Conservation (phyloP, 1,140 invertebrate genomes). For the Drosophila santomea region DNA sequence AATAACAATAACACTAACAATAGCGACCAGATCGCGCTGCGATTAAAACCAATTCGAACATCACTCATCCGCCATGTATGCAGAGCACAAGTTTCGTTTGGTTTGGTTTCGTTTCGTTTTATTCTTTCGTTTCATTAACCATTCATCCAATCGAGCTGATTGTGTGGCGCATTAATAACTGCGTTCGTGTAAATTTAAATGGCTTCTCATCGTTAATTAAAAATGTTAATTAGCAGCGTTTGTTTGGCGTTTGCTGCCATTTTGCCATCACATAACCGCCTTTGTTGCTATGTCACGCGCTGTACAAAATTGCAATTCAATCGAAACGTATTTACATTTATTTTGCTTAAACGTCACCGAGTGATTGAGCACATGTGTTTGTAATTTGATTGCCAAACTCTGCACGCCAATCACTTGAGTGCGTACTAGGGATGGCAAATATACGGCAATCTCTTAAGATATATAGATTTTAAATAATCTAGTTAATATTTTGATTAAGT, state of each 20-base stretch:
- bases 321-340: conserved; percentile 25
- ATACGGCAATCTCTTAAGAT: too few relatives aligned
- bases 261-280: conserved; percentile 26
- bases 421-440: conserved; percentile 1
- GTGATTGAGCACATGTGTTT: conserved; percentile 39
- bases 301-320: conserved; percentile 59
- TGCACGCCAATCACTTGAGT: conserved; percentile 29
- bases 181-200: conserved; percentile 19
- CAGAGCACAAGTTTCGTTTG: conserved; percentile 14
- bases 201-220: conserved; percentile 65
- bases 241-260: conserved; percentile 50
- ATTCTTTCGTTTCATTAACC: conserved; percentile 41
- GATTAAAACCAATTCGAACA: conserved; percentile 43
- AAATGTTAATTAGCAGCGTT: conserved; percentile 71
- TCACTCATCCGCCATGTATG: conserved; percentile 71
- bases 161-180: conserved; percentile 37
- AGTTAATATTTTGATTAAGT: neutral
- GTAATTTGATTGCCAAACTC: conserved; percentile 31
- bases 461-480: too few relatives aligned
- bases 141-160: conserved; percentile 50
- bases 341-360: conserved; percentile 42
- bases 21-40: conserved; percentile 25
- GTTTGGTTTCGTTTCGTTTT: neutral
- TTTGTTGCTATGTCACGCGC: conserved; percentile 60
- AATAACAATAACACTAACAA: conserved; percentile 53